Evolutionary conservation across 2,113 vertebrate species (phyloP).

Genomic region (Chunga burmeisteri): DNA sequence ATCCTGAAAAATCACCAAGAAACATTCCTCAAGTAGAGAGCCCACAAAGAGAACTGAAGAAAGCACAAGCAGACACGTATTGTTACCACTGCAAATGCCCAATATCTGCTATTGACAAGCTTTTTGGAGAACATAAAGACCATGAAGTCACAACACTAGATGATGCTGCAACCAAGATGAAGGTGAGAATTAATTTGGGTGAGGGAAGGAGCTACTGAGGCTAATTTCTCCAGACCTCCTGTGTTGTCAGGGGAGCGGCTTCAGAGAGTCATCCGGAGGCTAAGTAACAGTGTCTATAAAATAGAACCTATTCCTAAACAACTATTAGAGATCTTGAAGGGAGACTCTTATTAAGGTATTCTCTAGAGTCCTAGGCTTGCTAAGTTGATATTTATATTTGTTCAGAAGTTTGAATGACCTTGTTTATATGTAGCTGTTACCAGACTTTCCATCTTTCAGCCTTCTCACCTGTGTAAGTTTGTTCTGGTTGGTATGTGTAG

Average conservation of each 20-base stretch:
- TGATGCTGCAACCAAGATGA: slow-evolving; percentile 82
- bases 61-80: slow-evolving; percentile 82
- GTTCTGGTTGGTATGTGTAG: neutral
- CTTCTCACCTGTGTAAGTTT: neutral
- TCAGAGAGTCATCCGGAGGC: neutral
- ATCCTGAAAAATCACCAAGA: slow-evolving; percentile 68
- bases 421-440: neutral
- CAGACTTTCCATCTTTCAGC: neutral
- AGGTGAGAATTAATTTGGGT: slow-evolving; percentile 75
- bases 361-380: neutral
- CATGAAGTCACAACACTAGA: slow-evolving; percentile 84
- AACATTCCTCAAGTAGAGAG: slow-evolving; percentile 66
- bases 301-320: neutral
- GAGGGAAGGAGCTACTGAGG: neutral
- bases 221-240: neutral
- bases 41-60: slow-evolving; percentile 76
- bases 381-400: neutral
- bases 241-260: neutral
- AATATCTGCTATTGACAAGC: slow-evolving; percentile 80
- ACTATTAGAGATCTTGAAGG: neutral
- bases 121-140: slow-evolving; percentile 79
- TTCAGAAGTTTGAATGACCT: neutral
- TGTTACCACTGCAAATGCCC: slow-evolving; percentile 86
- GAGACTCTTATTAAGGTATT: neutral
- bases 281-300: neutral